Percentiles rank a stretch among this genome's conserved stretches.
Conservation (phyloP, 2,888 invertebrate genomes). For the Diadegma fenestrale region DNA sequence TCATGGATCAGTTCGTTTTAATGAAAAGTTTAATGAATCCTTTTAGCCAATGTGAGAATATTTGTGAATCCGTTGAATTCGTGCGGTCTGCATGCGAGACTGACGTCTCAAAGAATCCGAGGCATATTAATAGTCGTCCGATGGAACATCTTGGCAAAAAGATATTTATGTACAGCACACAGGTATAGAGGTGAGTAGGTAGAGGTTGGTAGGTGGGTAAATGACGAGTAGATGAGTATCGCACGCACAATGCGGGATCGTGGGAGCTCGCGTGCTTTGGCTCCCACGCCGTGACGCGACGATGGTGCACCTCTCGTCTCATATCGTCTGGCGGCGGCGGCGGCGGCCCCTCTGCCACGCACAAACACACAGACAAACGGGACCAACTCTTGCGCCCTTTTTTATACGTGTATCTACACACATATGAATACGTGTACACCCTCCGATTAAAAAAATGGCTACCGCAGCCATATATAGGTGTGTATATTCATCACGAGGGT, state of each 20-base stretch:
- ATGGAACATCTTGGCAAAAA: constrained; percentile 18
- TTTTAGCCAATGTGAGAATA: background rate
- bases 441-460: constrained; percentile 73
- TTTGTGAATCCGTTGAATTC: background rate
- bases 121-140: constrained; percentile 9
- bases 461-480: constrained; percentile 55
- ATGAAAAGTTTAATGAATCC: background rate
- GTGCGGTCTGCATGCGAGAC: background rate
- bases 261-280: constrained; percentile 81
- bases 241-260: constrained; percentile 76
- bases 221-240: constrained; percentile 82
- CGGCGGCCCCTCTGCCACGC: constrained; percentile 29
- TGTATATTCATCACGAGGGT: constrained; percentile 72
- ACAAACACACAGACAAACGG: constrained; percentile 16
- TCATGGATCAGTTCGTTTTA: background rate
- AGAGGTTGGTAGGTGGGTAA: constrained; percentile 78
- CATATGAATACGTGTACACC: constrained; percentile 10
- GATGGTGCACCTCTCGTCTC: constrained; percentile 62
- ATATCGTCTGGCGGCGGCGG: constrained; percentile 58
- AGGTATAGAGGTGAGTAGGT: constrained; percentile 74
- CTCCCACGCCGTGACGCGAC: constrained; percentile 78
- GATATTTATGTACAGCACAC: background rate
- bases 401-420: background rate
- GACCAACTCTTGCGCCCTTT: constrained; percentile 46
- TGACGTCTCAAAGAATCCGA: constrained; percentile 28